A percentile compares a stretch with the other conserved stretches of the same genome.
These are phyloP conservation scores for Drosophila neotestacea DNA, from an alignment of 2,888 invertebrate species.

Conservation along the genomic window DNA sequence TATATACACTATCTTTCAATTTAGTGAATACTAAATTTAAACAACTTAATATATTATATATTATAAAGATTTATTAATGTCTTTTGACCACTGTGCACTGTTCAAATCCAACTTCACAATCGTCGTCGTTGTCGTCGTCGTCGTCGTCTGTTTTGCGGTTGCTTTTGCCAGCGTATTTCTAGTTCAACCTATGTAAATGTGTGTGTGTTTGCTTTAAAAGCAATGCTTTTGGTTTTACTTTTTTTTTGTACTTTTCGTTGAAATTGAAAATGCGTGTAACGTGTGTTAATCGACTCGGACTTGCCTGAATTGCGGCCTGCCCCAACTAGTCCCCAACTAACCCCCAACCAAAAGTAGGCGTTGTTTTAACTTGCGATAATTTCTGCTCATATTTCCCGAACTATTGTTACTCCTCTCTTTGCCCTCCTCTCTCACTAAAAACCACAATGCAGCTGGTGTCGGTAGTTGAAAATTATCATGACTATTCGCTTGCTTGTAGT, in stretches of 20 bases:
- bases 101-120: slow-evolving; percentile 43
- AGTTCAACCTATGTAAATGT: slow-evolving; percentile 31
- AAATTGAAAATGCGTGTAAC: slow-evolving; percentile 57
- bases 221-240: slow-evolving; percentile 42
- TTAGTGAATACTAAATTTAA: background rate
- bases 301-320: slow-evolving; percentile 36
- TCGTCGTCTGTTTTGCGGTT: slow-evolving; percentile 46
- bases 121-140: slow-evolving; percentile 42
- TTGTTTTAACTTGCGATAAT: slow-evolving; percentile 27
- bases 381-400: slow-evolving; percentile 25
- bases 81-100: slow-evolving; percentile 37
- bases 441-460: slow-evolving; percentile 27
- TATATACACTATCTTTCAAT: background rate
- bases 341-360: slow-evolving; percentile 25
- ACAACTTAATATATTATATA: too few relatives aligned
- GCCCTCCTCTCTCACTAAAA: background rate
- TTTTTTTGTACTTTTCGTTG: slow-evolving; percentile 28
- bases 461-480: slow-evolving; percentile 41
- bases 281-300: slow-evolving; percentile 39
- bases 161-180: slow-evolving; percentile 57
- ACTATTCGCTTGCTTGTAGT: slow-evolving; percentile 38
- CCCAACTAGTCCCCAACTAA: slow-evolving; percentile 23
- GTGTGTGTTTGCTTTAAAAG: slow-evolving; percentile 38
- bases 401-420: background rate
- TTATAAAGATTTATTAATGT: too few relatives aligned